These are phyloP conservation scores for Dicentrarchus labrax DNA, from an alignment of 2,113 vertebrate species.

Conservation along the genomic window DNA sequence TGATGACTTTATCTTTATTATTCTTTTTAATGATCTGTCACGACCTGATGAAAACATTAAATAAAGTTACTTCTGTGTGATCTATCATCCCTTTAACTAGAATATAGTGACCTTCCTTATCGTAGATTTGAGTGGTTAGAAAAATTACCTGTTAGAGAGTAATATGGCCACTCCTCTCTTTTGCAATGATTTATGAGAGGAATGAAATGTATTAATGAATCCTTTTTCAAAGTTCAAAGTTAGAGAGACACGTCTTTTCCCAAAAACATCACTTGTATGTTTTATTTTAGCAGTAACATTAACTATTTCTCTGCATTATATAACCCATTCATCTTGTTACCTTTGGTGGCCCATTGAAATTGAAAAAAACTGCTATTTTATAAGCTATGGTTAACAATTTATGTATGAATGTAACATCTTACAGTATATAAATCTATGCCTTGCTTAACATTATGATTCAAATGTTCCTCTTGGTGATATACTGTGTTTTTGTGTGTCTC, in stretches of 20 bases:
- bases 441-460: neutral
- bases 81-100: neutral
- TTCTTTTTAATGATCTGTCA: no score
- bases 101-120: neutral
- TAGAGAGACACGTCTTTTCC: neutral
- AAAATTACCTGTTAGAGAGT: no score
- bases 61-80: neutral
- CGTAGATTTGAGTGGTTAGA: neutral
- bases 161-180: no score
- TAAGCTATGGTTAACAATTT: neutral
- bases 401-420: neutral
- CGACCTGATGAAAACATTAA: neutral
- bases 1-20: no score
- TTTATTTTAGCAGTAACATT: no score
- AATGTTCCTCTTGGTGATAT: neutral
- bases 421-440: no score
- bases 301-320: neutral
- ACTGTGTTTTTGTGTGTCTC: constrained; percentile 29
- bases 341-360: neutral
- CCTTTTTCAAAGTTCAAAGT: neutral
- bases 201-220: no score
- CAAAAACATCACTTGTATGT: no score
- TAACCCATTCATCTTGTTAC: neutral
- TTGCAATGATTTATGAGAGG: no score
- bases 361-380: neutral